A percentile compares a stretch with the other conserved stretches of the same genome.
Evolutionary conservation across 2,888 invertebrate genomes (phyloP).

Genomic region (Parthenolecanium corni): DNA sequence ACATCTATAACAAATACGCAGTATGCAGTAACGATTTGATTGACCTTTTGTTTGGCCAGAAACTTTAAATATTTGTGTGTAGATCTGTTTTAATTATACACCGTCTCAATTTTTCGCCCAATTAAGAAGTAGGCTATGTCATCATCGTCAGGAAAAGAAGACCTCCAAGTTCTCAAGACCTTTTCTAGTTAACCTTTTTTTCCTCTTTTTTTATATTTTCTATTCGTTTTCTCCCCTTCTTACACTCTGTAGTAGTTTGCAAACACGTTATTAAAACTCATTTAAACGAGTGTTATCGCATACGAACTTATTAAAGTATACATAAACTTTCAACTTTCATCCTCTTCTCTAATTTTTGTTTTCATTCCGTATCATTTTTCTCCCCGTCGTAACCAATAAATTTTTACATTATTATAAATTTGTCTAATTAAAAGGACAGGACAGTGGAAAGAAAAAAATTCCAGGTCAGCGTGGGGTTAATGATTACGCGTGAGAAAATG

Average conservation of each 20-base stretch:
- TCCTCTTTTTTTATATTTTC: too few species aligned
- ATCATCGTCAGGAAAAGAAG: conserved; percentile 12
- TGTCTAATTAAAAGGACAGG: not conserved
- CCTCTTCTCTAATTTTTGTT: not conserved
- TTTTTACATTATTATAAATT: too few species aligned
- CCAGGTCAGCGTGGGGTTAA: not conserved
- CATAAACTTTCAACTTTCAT: conserved; percentile 15
- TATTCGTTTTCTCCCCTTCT: too few species aligned
- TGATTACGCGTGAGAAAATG: conserved; percentile 15
- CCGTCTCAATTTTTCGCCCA: too few species aligned
- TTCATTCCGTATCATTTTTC: not conserved
- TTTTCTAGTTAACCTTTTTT: conserved; percentile 23
- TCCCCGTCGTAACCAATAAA: not conserved
- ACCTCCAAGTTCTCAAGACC: conserved; percentile 28
- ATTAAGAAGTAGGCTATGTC: too few species aligned
- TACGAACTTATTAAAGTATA: conserved; percentile 24
- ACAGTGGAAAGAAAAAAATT: not conserved
- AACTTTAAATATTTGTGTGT: too few species aligned
- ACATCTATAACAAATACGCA: too few species aligned
- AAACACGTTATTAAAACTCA: conserved; percentile 29
- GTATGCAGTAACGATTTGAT: too few species aligned
- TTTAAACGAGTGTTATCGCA: conserved; percentile 26
- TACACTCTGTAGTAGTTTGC: too few species aligned
- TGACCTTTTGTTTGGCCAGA: too few species aligned
- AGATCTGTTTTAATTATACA: too few species aligned